Base-by-base conservation (phyloP, 2,797 vertebrate species). In the Epinephelus malabaricus region DNA sequence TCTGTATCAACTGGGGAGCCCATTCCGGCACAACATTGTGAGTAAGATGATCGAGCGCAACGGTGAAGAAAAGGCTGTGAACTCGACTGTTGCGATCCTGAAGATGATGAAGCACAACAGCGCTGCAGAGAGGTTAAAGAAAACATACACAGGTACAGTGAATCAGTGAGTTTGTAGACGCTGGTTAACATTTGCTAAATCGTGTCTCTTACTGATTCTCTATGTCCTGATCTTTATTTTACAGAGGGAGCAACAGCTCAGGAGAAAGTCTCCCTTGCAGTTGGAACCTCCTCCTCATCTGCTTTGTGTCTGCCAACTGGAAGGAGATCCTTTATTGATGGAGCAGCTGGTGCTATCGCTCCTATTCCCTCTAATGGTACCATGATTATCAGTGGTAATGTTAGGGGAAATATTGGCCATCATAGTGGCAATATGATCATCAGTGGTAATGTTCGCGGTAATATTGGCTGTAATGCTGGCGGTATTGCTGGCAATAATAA, bases 101-200 rank as follows among this genome's bases (percentile, higher is more conserved):
- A 72, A 4, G 67, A 61, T 7, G 34, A 87, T 87, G 30, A 59
- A 69, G 13, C 55, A 49, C 3, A 76, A 67, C 43, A n/a, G 34
- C 5, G 2, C 54, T 9, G 85, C 76, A 0, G 27, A 58, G 51
- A 23, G 27, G 13, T 34, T 82, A 9, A 5, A 51, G 21, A 59
- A 13, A 55, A 1, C 15, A 6, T 51, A 65, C 9, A 4, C 43
- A 81, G 78, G 71, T 81, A n/a, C 6, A 27, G 61, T 30, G 13
- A 13, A 59, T n/a, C 55, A 34, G 15, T 11, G 0, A 21, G 30
- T 59, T 38, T 12, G 1, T 38, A 13, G 56, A 59, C 5, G 2
- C 17, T 58, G 27, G n/a, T 1, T 59, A 12, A 59, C 30, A 38
- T 45, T 43, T 9, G 38, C n/a, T 45, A 10, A 17, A 61, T 23